Percentiles rank a stretch among this genome's conserved stretches.
Conservation (phyloP, 1,140 invertebrate genomes). For the Agrypnia vestita region DNA sequence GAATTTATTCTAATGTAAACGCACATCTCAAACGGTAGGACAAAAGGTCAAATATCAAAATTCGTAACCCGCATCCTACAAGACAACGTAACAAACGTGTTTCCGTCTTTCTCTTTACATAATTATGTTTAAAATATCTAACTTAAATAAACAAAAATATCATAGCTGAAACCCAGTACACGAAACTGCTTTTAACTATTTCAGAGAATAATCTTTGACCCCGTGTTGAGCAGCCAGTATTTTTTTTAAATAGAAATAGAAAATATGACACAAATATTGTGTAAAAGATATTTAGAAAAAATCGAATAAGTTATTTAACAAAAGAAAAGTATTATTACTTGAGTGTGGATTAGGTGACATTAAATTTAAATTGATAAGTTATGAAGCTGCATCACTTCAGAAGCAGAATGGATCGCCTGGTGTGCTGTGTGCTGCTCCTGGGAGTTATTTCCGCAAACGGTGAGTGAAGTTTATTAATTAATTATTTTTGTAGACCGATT, state of each 20-base stretch:
- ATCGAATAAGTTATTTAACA: conserved; percentile 14
- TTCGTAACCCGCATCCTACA: background rate
- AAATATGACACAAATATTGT: conserved; percentile 23
- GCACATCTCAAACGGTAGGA: background rate
- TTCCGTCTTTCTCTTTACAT: background rate
- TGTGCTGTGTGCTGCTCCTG: conserved; percentile 46
- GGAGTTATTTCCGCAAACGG: conserved; percentile 47
- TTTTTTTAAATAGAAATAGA: background rate
- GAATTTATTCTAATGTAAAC: conserved; percentile 25
- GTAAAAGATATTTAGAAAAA: conserved; percentile 7
- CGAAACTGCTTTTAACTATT: no score
- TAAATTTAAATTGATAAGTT: background rate
- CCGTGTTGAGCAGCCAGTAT: background rate
- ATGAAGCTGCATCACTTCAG: conserved; percentile 39
- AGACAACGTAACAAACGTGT: no score
- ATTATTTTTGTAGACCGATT: background rate
- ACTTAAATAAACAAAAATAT: conserved; percentile 6
- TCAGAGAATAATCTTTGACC: background rate
- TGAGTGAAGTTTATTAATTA: conserved; percentile 40
- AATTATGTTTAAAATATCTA: conserved; percentile 8
- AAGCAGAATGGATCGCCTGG: conserved; percentile 46
- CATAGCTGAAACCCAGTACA: no score
- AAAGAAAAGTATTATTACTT: background rate
- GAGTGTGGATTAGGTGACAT: background rate
- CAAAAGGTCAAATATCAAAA: background rate